Evolutionary conservation across 2,113 vertebrate species (phyloP).

Genomic region (Jaculus jaculus): DNA sequence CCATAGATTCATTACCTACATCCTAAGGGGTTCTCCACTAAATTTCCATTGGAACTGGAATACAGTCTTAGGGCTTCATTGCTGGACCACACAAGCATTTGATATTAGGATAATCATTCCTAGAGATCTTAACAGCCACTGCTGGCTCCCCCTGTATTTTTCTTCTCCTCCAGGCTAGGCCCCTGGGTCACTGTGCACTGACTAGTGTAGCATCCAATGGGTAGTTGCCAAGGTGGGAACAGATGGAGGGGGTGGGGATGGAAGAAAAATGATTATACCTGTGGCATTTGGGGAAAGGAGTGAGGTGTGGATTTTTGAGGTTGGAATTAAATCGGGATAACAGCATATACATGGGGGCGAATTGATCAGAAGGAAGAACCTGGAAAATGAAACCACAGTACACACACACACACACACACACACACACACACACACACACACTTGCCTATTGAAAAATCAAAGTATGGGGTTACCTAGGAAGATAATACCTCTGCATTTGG

Average conservation of each 20-base stretch:
- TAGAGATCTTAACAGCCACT: neutral
- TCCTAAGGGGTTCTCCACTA: neutral
- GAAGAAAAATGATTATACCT: neutral
- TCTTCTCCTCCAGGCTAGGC: neutral
- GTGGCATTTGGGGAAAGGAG: neutral
- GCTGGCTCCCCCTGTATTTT: neutral
- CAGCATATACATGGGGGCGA: neutral
- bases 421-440: neutral
- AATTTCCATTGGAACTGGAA: neutral
- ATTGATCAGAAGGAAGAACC: neutral
- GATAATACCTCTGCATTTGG: neutral
- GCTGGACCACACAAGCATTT: neutral
- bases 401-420: accelerated
- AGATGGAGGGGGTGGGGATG: neutral
- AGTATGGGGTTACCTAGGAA: neutral
- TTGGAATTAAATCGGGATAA: neutral
- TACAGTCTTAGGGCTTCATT: neutral
- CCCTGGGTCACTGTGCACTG: neutral
- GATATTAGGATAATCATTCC: neutral
- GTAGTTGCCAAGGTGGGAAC: neutral
- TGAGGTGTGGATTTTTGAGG: neutral
- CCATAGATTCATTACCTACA: neutral
- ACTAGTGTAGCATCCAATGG: neutral
- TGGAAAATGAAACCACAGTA: neutral
- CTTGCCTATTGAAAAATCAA: neutral